Evolutionary conservation across 37 sponge, comb jelly and placozoan species (phyloP).

Genomic region (Lycopodina hypogea): DNA sequence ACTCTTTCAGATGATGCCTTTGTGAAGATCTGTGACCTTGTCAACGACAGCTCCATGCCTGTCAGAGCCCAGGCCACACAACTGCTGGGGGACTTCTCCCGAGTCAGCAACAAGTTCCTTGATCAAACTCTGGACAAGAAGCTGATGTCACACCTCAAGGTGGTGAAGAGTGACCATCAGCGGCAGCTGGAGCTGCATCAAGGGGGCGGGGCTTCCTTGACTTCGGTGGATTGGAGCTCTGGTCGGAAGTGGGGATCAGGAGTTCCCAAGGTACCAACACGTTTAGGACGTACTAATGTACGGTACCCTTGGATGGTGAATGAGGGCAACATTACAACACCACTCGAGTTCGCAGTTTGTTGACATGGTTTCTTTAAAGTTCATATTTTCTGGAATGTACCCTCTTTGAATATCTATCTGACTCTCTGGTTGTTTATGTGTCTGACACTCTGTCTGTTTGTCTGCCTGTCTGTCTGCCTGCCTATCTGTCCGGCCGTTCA

Average conservation of each 20-base stretch:
- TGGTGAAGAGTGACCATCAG: conserved; percentile 80
- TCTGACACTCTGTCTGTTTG: too few relatives aligned
- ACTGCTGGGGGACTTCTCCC: conserved; percentile 57
- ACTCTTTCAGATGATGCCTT: conserved; percentile 80
- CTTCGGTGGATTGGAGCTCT: conserved; percentile 59
- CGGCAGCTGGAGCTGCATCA: conserved; percentile 54
- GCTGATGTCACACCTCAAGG: conserved; percentile 88
- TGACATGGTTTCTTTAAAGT: too few relatives aligned
- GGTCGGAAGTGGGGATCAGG: conserved; percentile 54
- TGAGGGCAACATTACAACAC: too few relatives aligned
- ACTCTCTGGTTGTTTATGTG: too few relatives aligned
- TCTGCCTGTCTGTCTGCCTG: too few relatives aligned
- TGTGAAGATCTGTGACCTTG: conserved; percentile 76
- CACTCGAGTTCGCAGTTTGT: too few relatives aligned
- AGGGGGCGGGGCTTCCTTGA: conserved; percentile 1
- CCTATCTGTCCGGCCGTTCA: too few relatives aligned
- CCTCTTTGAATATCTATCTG: too few relatives aligned
- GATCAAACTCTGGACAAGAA: conserved; percentile 91
- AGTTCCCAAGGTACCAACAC: conserved; percentile 45
- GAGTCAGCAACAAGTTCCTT: conserved; percentile 60
- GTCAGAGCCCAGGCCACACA: conserved; percentile 68
- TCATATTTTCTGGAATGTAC: too few relatives aligned
- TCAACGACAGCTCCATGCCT: conserved; percentile 66
- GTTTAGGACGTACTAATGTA: background rate
- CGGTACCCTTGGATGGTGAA: background rate